phyloP scores from a whole-genome alignment of 2,797 vertebrate species.

The Balearica regulorum region DNA sequence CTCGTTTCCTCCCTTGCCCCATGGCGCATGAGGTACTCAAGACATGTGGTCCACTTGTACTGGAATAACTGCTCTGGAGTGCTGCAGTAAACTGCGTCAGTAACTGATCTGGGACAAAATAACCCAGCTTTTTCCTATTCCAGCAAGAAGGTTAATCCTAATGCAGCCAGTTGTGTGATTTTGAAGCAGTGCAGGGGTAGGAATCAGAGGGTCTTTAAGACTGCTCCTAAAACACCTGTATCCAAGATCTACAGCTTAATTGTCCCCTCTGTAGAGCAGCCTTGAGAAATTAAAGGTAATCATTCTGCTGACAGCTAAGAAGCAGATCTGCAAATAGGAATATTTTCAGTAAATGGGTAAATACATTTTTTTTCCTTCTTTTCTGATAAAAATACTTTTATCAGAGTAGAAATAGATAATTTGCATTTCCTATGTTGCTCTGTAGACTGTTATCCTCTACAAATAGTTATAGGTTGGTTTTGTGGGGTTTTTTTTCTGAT shows the following conservation, averaged over 20 bases:
- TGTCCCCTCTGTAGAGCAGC: not conserved
- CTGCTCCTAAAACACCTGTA: not conserved
- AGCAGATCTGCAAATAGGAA: not conserved
- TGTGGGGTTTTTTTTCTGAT: not conserved
- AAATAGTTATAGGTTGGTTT: not conserved
- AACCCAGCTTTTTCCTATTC: not conserved
- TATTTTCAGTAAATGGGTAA: not conserved
- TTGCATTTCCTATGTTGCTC: not conserved
- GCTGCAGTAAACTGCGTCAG: not conserved
- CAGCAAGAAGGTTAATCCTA: not conserved
- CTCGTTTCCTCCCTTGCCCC: not conserved
- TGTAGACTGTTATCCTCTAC: not conserved
- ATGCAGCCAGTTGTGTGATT: not conserved
- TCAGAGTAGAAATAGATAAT: not conserved
- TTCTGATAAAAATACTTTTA: not conserved
- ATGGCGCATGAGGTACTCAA: not conserved
- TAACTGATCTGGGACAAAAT: not conserved
- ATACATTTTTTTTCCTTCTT: not conserved
- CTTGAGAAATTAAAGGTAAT: not conserved
- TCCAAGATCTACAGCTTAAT: not conserved
- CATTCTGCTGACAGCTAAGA: not conserved
- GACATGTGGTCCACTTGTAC: not conserved
- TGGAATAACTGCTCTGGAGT: not conserved
- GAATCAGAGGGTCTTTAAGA: not conserved
- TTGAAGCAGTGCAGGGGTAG: not conserved